Conservation (phyloP, 2,888 invertebrate genomes). For the Creontiades dilutus region DNA sequence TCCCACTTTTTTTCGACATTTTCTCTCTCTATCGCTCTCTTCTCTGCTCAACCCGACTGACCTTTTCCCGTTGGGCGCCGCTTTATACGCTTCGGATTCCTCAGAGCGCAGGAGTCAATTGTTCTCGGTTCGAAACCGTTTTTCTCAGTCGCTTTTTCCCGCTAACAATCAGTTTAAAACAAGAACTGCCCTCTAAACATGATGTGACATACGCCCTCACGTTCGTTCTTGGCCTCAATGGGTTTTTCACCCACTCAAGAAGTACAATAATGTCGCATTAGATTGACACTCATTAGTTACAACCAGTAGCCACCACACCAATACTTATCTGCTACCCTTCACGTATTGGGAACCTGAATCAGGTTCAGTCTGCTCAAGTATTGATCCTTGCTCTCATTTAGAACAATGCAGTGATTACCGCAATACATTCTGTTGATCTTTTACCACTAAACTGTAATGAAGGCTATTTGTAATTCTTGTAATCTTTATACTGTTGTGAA, state of each 20-base stretch:
- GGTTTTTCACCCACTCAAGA: background rate
- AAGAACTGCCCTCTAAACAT: background rate
- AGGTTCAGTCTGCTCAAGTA: background rate
- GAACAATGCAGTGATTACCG: background rate
- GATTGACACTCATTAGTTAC: slow-evolving; percentile 26
- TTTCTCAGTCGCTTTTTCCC: background rate
- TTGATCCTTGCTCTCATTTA: background rate
- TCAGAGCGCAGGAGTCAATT: background rate
- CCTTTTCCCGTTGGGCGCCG: background rate
- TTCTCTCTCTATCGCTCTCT: background rate
- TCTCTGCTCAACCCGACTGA: background rate
- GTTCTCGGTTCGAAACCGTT: slow-evolving; percentile 1
- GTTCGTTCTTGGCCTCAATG: slow-evolving; percentile 3
- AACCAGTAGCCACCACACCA: background rate
- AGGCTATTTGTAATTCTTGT: too few species aligned
- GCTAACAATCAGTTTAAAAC: slow-evolving; percentile 3
- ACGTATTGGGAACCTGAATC: background rate
- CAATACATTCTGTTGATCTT: background rate
- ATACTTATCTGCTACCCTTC: background rate
- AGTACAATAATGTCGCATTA: background rate
- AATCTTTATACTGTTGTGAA: too few species aligned
- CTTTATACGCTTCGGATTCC: slow-evolving; percentile 5
- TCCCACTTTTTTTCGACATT: slow-evolving; percentile 54
- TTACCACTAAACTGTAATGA: too few species aligned
- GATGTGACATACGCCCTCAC: slow-evolving; percentile 10